Evolutionary conservation across 2,113 vertebrate species (phyloP).

Genomic region (Dascyllus trimaculatus): DNA sequence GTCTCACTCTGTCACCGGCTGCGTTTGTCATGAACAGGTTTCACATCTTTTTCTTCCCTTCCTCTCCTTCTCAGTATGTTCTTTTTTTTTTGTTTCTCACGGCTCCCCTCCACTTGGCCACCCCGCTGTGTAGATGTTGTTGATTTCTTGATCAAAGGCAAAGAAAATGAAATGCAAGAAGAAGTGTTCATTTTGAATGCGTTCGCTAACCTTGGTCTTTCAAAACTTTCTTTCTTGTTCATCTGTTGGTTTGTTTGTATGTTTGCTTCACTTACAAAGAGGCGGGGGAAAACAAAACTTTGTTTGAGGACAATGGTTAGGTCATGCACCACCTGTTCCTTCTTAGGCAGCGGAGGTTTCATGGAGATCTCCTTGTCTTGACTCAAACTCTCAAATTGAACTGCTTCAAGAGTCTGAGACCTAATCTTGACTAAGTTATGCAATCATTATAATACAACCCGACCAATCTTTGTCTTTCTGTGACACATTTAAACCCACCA

Average conservation of each 20-base stretch:
- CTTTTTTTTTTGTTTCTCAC: constrained; percentile 3
- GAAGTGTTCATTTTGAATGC: constrained; percentile 6
- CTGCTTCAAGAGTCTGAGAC: neutral
- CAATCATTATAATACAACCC: neutral
- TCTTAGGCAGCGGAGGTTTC: constrained; percentile 1
- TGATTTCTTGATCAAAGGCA: constrained; percentile 28
- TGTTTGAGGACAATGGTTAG: constrained; percentile 8
- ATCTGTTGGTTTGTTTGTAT: neutral
- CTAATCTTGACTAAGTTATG: neutral
- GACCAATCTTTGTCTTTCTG: neutral
- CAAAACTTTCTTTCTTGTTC: neutral
- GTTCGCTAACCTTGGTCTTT: constrained; percentile 14
- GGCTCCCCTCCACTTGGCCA: neutral
- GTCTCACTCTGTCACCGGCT: constrained; percentile 25
- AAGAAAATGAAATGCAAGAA: neutral
- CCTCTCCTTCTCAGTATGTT: constrained; percentile 25
- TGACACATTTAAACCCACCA: constrained; percentile 6
- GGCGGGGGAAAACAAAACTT: neutral
- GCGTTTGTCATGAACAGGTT: constrained; percentile 40
- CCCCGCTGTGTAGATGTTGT: constrained; percentile 22
- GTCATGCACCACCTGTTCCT: constrained; percentile 6
- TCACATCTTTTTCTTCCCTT: constrained; percentile 15
- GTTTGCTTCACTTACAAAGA: constrained; percentile 1
- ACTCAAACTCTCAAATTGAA: neutral
- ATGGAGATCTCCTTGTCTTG: neutral